Conservation (phyloP, 2,113 vertebrate genomes). For the Romanogobio albipinnatus region DNA sequence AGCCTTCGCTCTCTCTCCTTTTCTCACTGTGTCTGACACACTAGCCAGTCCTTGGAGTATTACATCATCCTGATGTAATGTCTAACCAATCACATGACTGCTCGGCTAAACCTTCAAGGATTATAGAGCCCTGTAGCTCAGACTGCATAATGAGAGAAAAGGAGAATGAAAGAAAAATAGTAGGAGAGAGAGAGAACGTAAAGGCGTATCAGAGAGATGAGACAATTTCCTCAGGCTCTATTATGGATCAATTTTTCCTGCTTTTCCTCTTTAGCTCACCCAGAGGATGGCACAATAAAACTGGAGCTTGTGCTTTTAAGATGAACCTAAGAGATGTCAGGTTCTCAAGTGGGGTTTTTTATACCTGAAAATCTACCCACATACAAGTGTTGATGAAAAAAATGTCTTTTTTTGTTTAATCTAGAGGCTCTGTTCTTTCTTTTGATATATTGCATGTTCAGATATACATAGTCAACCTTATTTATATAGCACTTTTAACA, state of each 20-base stretch:
- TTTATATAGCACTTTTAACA: too few species aligned
- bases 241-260: conserved; percentile 70
- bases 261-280: conserved; percentile 61
- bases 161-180: conserved; percentile 62
- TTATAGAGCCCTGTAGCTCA: conserved; percentile 79
- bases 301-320: conserved; percentile 36
- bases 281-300: conserved; percentile 58
- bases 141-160: conserved; percentile 83
- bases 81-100: conserved; percentile 82
- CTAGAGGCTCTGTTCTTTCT: too few species aligned
- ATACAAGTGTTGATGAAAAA: too few species aligned
- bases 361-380: conserved; percentile 20
- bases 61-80: conserved; percentile 93
- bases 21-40: conserved; percentile 75
- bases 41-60: conserved; percentile 83
- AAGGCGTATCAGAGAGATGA: conserved; percentile 59
- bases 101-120: conserved; percentile 81
- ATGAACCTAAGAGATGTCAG: conserved; percentile 33
- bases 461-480: too few species aligned
- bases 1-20: conserved; percentile 44
- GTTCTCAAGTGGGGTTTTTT: conserved; percentile 34
- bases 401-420: too few species aligned
- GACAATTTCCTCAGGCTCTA: conserved; percentile 72
- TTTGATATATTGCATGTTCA: too few species aligned
- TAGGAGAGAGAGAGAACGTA: conserved; percentile 53